These are phyloP conservation scores for Nebria salina DNA, from an alignment of 2,888 invertebrate genomes.

Conservation along the genomic window DNA sequence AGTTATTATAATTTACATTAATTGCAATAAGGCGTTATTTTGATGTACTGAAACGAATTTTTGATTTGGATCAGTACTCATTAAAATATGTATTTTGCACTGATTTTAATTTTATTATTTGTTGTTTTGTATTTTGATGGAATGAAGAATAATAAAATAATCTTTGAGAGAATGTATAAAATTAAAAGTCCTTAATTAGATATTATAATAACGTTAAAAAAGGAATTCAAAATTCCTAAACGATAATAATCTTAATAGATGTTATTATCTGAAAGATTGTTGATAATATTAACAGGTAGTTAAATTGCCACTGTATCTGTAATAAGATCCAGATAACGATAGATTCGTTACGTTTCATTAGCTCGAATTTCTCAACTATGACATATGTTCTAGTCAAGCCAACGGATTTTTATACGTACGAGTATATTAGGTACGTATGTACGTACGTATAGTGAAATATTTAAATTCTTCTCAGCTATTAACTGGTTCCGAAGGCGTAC, in stretches of 20 bases:
- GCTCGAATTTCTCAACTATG: background rate
- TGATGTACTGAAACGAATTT: too few relatives aligned
- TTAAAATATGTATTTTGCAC: too few relatives aligned
- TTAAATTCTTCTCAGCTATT: constrained; percentile 1
- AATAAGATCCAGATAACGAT: constrained; percentile 1
- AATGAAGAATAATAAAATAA: too few relatives aligned
- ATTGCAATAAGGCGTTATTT: too few relatives aligned
- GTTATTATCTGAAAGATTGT: background rate
- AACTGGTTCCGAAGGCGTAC: background rate
- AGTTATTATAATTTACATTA: too few relatives aligned
- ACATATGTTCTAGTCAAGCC: background rate
- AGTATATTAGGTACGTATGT: background rate
- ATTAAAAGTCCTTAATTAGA: background rate
- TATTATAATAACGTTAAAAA: background rate
- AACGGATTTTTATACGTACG: background rate
- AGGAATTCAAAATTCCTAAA: background rate
- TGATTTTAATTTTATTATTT: too few relatives aligned
- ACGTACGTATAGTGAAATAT: background rate
- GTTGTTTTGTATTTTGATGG: too few relatives aligned
- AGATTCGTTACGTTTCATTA: constrained; percentile 1
- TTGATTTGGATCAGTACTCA: too few relatives aligned
- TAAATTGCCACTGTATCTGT: background rate
- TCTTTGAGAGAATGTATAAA: background rate
- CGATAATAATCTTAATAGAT: background rate
- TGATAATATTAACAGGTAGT: background rate